Percentiles rank a stretch among this genome's conserved stretches.
These are phyloP conservation scores for Gambusia holbrooki DNA, from an alignment of 2,113 vertebrate species.

Conservation along the genomic window DNA sequence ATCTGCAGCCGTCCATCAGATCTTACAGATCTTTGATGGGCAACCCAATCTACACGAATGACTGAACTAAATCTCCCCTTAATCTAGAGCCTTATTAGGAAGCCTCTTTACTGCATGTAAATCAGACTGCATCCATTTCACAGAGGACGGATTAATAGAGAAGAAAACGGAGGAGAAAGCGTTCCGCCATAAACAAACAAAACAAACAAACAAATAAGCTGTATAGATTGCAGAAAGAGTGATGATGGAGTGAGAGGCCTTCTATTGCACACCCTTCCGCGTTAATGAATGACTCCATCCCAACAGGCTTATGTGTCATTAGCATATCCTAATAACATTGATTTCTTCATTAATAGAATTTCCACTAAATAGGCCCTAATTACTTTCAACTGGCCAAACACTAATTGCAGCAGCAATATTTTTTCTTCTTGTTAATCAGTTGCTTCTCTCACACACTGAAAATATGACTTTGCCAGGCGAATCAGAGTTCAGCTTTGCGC, in stretches of 20 bases:
- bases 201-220: conserved; percentile 60
- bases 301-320: conserved; percentile 73
- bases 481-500: background rate
- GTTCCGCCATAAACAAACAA: conserved; percentile 42
- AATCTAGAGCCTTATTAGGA: conserved; percentile 91
- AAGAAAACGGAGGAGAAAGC: conserved; percentile 61
- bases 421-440: conserved; percentile 60
- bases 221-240: conserved; percentile 56
- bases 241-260: conserved; percentile 53
- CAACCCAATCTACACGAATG: conserved; percentile 86
- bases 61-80: conserved; percentile 91
- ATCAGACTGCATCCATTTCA: conserved; percentile 84
- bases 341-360: conserved; percentile 85
- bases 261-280: conserved; percentile 50
- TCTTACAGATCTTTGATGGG: conserved; percentile 88
- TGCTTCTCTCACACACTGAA: conserved; percentile 51
- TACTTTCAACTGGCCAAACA: conserved; percentile 77
- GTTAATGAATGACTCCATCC: conserved; percentile 76
- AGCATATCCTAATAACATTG: conserved; percentile 84
- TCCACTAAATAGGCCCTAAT: conserved; percentile 82
- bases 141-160: conserved; percentile 80
- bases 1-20: conserved; percentile 88
- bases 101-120: conserved; percentile 86
- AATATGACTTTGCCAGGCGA: conserved; percentile 30
- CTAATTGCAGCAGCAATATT: conserved; percentile 72